Evolutionary conservation across 2,888 invertebrate genomes (phyloP).

Genomic region (Apamea epomidion): DNA sequence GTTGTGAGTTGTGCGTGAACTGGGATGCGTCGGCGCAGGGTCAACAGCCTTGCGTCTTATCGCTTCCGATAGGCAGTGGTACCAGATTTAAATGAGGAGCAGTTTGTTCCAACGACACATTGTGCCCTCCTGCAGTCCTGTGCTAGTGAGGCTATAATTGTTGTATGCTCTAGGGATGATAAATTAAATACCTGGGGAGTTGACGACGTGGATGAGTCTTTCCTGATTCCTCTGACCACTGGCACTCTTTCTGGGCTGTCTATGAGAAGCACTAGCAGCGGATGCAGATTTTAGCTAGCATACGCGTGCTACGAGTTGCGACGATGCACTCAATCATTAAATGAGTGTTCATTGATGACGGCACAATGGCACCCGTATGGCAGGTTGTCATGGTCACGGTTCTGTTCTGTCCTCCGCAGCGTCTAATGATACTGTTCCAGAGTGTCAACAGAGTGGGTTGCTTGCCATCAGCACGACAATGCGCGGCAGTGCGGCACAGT

Average conservation of each 20-base stretch:
- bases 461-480: conserved; percentile 6
- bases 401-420: background rate
- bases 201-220: background rate
- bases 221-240: no score
- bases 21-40: conserved; percentile 22
- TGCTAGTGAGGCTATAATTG: background rate
- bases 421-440: background rate
- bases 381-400: conserved; percentile 2
- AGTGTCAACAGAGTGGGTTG: background rate
- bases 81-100: conserved; percentile 22
- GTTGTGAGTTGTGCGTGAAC: conserved; percentile 3
- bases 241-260: background rate
- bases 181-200: background rate
- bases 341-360: background rate
- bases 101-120: conserved; percentile 9
- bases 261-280: background rate
- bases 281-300: background rate
- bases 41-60: conserved; percentile 48
- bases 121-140: background rate
- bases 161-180: background rate
- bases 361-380: background rate
- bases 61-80: conserved; percentile 22
- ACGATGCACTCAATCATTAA: background rate
- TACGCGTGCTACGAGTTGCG: background rate
- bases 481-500: background rate